Evolutionary conservation across 2,113 vertebrate species (phyloP).

Genomic region (Protobothrops mucrosquamatus): DNA sequence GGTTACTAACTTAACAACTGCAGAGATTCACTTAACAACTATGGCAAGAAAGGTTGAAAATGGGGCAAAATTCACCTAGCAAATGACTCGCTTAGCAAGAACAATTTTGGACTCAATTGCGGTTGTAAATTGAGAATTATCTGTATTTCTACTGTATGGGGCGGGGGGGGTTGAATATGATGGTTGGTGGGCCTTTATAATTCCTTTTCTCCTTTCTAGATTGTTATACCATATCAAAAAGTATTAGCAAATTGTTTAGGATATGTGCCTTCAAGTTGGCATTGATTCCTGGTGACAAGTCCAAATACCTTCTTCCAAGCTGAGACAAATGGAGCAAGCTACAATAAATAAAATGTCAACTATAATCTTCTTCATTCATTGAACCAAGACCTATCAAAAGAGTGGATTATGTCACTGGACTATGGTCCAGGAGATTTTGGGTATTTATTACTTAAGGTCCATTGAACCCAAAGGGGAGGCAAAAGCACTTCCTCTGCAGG

Average conservation of each 20-base stretch:
- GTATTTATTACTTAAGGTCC: background rate
- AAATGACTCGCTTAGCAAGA: background rate
- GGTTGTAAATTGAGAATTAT: background rate
- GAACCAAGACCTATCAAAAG: background rate
- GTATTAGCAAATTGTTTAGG: background rate
- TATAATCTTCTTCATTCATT: background rate
- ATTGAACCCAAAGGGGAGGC: background rate
- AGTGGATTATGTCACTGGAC: background rate
- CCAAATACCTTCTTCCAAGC: background rate
- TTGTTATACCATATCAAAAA: background rate
- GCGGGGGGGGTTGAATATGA: background rate
- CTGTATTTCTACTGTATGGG: background rate
- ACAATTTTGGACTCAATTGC: background rate
- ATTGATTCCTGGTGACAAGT: background rate
- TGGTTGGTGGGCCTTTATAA: background rate
- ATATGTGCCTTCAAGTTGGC: background rate
- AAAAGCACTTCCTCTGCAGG: background rate
- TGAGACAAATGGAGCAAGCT: background rate
- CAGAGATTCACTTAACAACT: background rate
- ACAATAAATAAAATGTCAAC: background rate
- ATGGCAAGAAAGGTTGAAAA: background rate
- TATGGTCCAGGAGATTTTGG: background rate
- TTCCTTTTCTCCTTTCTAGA: background rate
- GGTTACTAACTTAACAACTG: background rate
- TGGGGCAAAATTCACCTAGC: background rate